Evolutionary conservation across 92 coral and sea anemone species (phyloP).

Genomic region (Porites lobata): DNA sequence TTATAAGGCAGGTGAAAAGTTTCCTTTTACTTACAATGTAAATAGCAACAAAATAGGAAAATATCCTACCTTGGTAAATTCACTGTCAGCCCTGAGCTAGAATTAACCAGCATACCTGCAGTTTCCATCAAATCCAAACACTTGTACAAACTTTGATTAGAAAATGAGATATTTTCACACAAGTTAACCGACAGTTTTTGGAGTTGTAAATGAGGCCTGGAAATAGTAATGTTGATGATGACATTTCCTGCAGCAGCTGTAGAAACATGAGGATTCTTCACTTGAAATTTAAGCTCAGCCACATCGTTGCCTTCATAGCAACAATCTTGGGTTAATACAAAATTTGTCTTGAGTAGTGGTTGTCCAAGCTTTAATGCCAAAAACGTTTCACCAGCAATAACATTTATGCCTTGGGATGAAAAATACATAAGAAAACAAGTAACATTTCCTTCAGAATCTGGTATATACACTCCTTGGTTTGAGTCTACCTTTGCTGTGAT

Average conservation of each 20-base stretch:
- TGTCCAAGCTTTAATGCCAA: conserved; percentile 76
- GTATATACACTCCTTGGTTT: conserved; percentile 42
- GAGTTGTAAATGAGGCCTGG: conserved; percentile 41
- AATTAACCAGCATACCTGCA: conserved; percentile 10
- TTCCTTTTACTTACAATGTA: too few species aligned
- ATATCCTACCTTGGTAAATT: conserved; percentile 23
- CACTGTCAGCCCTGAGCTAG: not conserved
- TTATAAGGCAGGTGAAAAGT: too few species aligned
- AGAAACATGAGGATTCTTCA: conserved; percentile 79
- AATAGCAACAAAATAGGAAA: too few species aligned
- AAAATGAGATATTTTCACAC: conserved; percentile 45
- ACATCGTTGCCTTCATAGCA: conserved; percentile 72
- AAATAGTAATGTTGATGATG: conserved; percentile 23
- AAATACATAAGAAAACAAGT: conserved; percentile 61
- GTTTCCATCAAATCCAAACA: conserved; percentile 9
- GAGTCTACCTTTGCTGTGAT: conserved; percentile 69
- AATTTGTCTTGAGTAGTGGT: conserved; percentile 66
- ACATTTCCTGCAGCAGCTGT: conserved; percentile 69
- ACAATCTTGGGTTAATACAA: conserved; percentile 25
- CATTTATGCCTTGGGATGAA: conserved; percentile 53
- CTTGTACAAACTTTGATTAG: not conserved
- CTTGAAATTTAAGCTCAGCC: conserved; percentile 40
- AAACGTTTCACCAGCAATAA: conserved; percentile 40
- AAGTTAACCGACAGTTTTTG: conserved; percentile 28
- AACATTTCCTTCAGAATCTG: conserved; percentile 71